Conservation (phyloP, 2,797 vertebrate species). For the Poliocrania exsul region DNA sequence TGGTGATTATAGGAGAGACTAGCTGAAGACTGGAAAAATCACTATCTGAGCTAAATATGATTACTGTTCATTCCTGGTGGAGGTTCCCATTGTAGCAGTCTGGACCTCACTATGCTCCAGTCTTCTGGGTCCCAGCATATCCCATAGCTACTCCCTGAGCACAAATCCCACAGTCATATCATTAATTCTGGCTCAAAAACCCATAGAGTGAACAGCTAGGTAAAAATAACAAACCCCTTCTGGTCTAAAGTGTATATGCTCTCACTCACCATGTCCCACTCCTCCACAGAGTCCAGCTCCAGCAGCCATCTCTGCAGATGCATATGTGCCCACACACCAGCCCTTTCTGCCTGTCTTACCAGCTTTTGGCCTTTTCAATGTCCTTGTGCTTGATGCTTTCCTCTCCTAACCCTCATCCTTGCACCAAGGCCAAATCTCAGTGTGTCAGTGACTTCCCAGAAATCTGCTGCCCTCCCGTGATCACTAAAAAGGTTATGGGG, state of each 20-base stretch:
- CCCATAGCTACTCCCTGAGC: not conserved
- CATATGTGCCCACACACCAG: not conserved
- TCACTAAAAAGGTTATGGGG: not conserved
- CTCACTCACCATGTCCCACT: fast-evolving
- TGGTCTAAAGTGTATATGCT: not conserved
- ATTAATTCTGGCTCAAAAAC: not conserved
- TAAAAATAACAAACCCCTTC: not conserved
- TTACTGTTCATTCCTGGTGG: not conserved
- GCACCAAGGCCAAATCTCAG: not conserved
- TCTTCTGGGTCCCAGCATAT: not conserved
- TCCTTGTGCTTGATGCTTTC: not conserved
- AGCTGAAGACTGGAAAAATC: not conserved
- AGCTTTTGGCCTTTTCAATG: not conserved
- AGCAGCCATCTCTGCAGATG: not conserved
- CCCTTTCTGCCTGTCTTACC: not conserved
- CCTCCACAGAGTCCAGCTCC: fast-evolving
- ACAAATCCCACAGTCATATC: not conserved
- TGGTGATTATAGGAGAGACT: slow-evolving; percentile 20
- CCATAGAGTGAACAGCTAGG: not conserved
- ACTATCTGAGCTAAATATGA: not conserved
- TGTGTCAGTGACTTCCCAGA: fast-evolving
- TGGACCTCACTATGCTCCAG: not conserved
- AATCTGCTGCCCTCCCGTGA: not conserved
- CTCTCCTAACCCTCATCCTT: not conserved
- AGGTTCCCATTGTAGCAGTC: not conserved